Conservation (phyloP, 2,888 invertebrate species). For the Trypoxylon attenuatum region DNA sequence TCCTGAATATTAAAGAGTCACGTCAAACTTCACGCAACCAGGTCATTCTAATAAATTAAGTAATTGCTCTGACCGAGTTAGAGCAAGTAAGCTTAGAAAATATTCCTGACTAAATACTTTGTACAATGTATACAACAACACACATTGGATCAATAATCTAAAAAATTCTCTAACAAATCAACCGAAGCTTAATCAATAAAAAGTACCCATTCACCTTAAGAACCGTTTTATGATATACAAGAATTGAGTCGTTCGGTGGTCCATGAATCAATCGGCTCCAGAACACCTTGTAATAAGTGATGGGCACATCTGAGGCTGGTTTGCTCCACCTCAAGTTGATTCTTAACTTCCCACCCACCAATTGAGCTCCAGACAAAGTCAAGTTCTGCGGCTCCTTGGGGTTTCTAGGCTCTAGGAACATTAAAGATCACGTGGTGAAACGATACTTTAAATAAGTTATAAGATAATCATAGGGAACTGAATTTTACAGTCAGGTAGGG, state of each 20-base stretch:
- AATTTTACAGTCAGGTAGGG: too few species aligned
- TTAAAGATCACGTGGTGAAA: not conserved
- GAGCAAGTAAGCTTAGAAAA: not conserved
- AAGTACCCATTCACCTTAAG: too few species aligned
- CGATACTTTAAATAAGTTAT: not conserved
- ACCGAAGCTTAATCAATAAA: too few species aligned
- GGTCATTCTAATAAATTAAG: too few species aligned
- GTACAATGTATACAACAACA: not conserved
- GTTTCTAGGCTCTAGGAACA: conserved; percentile 77
- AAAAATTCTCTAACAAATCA: too few species aligned
- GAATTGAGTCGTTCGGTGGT: conserved; percentile 78
- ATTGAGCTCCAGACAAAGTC: conserved; percentile 72
- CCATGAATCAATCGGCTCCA: conserved; percentile 84
- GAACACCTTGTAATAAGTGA: conserved; percentile 83
- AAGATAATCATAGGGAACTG: not conserved
- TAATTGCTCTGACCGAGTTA: too few species aligned
- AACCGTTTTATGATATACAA: conserved; percentile 70
- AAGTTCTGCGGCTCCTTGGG: conserved; percentile 80
- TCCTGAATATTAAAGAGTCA: conserved; percentile 77
- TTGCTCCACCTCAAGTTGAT: conserved; percentile 82
- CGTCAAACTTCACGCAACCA: not conserved
- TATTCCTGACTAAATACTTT: not conserved
- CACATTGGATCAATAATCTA: not conserved
- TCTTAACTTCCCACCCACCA: conserved; percentile 74
- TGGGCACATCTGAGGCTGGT: conserved; percentile 83